These are phyloP conservation scores for Tragelaphus strepsiceros DNA, from an alignment of 2,113 vertebrate species.

Conservation along the genomic window DNA sequence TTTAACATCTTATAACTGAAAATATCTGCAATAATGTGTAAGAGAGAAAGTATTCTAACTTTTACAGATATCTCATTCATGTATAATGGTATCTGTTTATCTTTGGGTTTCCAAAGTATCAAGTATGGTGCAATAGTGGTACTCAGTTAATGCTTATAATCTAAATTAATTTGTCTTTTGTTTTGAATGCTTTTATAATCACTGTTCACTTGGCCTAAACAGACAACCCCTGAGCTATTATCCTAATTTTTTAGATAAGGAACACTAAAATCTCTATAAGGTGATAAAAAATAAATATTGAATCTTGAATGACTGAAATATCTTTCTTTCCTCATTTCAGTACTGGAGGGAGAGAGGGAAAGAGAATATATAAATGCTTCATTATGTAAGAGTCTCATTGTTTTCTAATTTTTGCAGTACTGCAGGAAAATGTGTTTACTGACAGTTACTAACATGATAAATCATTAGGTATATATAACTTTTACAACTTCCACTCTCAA, in stretches of 20 bases:
- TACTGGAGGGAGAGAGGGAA: not conserved
- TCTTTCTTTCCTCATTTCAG: not conserved
- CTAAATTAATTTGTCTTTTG: not conserved
- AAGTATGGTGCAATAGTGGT: not conserved
- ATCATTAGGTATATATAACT: not conserved
- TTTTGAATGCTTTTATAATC: slow-evolving; percentile 12
- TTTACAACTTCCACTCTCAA: not conserved
- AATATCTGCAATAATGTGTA: not conserved
- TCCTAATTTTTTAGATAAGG: not conserved
- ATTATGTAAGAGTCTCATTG: not conserved
- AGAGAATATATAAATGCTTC: not conserved
- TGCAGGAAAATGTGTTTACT: not conserved
- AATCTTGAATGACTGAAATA: not conserved
- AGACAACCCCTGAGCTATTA: not conserved
- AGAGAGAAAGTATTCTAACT: not conserved
- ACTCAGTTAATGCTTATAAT: not conserved
- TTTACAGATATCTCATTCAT: not conserved
- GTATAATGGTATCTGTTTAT: not conserved
- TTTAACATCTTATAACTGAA: not conserved
- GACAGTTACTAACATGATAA: not conserved
- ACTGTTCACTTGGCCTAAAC: not conserved
- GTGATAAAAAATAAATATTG: not conserved
- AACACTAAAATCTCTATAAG: slow-evolving; percentile 13
- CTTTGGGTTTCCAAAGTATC: not conserved
- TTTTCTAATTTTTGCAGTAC: not conserved